Evolutionary conservation across 1,140 invertebrate species (phyloP).

Genomic region (Drosophila sproati): DNA sequence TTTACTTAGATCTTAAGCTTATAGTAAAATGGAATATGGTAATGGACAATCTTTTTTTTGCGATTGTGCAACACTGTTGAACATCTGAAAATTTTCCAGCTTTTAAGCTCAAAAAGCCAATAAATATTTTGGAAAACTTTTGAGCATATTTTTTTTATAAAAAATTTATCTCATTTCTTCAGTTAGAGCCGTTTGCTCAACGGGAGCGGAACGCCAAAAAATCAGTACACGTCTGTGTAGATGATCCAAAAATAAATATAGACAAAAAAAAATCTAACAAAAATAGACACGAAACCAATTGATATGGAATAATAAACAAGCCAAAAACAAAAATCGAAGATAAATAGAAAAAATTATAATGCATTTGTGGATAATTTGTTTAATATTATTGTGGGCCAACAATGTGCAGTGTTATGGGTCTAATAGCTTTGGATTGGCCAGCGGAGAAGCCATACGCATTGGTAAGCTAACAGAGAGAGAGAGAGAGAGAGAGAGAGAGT

Average conservation of each 20-base stretch:
- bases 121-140: constrained; percentile 66
- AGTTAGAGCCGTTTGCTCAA: constrained; percentile 53
- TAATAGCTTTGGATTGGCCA: constrained; percentile 29
- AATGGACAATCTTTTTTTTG: background rate
- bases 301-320: constrained; percentile 16
- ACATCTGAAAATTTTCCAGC: constrained; percentile 51
- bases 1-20: no score
- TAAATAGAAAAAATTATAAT: constrained; percentile 26
- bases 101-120: constrained; percentile 42
- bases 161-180: constrained; percentile 23
- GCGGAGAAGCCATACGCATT: constrained; percentile 58
- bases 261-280: constrained; percentile 35
- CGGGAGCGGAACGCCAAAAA: constrained; percentile 31
- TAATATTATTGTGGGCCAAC: constrained; percentile 41
- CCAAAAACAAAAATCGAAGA: background rate
- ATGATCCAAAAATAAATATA: constrained; percentile 58
- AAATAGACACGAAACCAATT: constrained; percentile 20
- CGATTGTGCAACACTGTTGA: constrained; percentile 6
- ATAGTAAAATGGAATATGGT: no score
- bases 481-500: background rate
- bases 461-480: constrained; percentile 51
- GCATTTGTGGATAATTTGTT: constrained; percentile 37
- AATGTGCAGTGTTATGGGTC: constrained; percentile 50
- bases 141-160: constrained; percentile 52
- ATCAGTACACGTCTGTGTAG: constrained; percentile 20